Evolutionary conservation across 2,797 vertebrate genomes (phyloP).

Genomic region (Platalea minor): DNA sequence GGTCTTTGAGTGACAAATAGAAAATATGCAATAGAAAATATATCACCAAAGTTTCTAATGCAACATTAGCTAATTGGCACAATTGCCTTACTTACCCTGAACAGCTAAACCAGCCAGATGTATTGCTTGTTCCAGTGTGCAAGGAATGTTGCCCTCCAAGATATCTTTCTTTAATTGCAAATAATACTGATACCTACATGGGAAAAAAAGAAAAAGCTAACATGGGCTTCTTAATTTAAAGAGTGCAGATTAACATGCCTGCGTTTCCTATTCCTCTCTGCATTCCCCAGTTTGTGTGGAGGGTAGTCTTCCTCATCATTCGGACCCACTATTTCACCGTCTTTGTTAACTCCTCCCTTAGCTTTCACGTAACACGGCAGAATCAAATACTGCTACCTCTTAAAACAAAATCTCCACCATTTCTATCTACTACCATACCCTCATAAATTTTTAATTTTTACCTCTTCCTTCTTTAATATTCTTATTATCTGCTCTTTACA

Average conservation of each 20-base stretch:
- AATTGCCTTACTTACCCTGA: conserved; percentile 84
- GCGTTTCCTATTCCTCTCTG: neutral
- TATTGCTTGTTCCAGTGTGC: conserved; percentile 91
- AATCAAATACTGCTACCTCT: neutral
- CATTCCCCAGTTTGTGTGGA: neutral
- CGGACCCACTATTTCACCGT: neutral
- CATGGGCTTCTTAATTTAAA: neutral
- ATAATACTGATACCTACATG: conserved; percentile 96
- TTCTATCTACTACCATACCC: neutral
- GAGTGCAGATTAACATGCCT: neutral
- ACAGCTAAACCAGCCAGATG: conserved; percentile 94
- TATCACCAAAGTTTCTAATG: neutral
- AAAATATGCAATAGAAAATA: neutral
- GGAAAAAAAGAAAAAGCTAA: neutral
- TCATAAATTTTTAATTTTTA: neutral
- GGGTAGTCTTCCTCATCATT: neutral
- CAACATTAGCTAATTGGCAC: neutral
- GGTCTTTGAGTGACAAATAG: neutral
- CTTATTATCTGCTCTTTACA: neutral
- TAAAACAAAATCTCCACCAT: neutral
- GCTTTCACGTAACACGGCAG: neutral
- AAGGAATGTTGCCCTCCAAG: conserved; percentile 93
- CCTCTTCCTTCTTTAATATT: neutral
- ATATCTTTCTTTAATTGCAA: conserved; percentile 97
- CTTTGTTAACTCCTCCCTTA: neutral